Base-by-base conservation (phyloP, 1,140 invertebrate species). In the Mactra quadrangularis region DNA sequence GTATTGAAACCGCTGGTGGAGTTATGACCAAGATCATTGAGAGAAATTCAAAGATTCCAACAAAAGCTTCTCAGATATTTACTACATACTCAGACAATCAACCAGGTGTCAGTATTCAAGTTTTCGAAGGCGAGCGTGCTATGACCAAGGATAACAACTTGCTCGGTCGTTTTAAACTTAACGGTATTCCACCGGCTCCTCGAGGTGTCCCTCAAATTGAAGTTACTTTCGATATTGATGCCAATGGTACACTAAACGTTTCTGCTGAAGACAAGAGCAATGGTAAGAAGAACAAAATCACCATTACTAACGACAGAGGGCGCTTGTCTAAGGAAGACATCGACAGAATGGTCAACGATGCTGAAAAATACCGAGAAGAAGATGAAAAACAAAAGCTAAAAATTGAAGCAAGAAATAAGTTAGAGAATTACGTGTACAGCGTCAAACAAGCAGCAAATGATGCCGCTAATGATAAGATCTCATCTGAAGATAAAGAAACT, bases 101-200 rank as follows among this genome's bases (percentile, higher is more conserved):
- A 92, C 95, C 96, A n/a, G 96, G 95, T 50, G 96, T 97, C 1
- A 55, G 35, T 52, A 83, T 98, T 90, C 95, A 98, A 92, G 94
- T 95, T 7, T 95, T 87, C 86, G 94, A 94, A 88, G 94, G 94
- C 15, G 94, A 94, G 87, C 88, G 94, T 27, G 92, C 94, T 17
- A 94, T 94, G 94, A 95, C 94, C 47, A 95, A 94, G 87, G 94
- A 95, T 88, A 94, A 94, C 86, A 97, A 98, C 91, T 93, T 98
- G 1, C 94, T 98, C 55, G 97, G 97, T 71, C 97, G 97, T 92
- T 98, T 99, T 93, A 97, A 98, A 89, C 94, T 99, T 19, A 96
- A 96, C 76, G 97, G 97, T 53, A 98, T 98, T 87, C 97, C 97
- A 38, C 97, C 97, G 11, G 97, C 97, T 83, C 97, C 97, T 0